These are phyloP conservation scores for Eira barbara DNA, from an alignment of 2,113 vertebrate genomes.

Conservation along the genomic window DNA sequence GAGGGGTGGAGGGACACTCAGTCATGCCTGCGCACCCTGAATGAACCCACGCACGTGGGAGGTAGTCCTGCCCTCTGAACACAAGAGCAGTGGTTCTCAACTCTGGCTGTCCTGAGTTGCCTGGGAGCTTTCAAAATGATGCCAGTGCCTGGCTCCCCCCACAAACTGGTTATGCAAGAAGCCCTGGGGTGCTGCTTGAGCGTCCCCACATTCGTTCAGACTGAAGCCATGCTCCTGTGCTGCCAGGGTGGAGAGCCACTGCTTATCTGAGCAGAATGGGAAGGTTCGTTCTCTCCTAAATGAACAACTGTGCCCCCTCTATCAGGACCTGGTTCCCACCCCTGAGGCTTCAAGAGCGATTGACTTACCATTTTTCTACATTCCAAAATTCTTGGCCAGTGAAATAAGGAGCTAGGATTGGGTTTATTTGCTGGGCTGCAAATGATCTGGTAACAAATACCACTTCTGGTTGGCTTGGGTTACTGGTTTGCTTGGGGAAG, in stretches of 20 bases:
- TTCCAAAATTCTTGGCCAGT: not conserved
- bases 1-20: not conserved
- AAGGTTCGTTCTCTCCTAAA: not conserved
- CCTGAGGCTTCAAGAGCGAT: not conserved
- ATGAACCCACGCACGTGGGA: not conserved
- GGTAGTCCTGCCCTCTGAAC: not conserved
- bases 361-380: not conserved
- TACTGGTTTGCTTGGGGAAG: not conserved
- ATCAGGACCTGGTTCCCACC: not conserved
- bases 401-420: not conserved
- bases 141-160: not conserved
- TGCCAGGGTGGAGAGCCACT: not conserved
- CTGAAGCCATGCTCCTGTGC: not conserved
- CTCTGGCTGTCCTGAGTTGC: not conserved
- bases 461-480: not conserved
- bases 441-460: not conserved
- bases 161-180: not conserved
- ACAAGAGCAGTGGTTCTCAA: not conserved
- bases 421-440: not conserved
- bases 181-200: not conserved
- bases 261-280: not conserved
- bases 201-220: not conserved
- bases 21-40: fast-evolving
- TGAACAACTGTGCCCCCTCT: not conserved
- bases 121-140: not conserved